Evolutionary conservation across 2,113 vertebrate genomes (phyloP), one percentile per base, ranked within the genome.

Genomic region (Charina bottae): DNA sequence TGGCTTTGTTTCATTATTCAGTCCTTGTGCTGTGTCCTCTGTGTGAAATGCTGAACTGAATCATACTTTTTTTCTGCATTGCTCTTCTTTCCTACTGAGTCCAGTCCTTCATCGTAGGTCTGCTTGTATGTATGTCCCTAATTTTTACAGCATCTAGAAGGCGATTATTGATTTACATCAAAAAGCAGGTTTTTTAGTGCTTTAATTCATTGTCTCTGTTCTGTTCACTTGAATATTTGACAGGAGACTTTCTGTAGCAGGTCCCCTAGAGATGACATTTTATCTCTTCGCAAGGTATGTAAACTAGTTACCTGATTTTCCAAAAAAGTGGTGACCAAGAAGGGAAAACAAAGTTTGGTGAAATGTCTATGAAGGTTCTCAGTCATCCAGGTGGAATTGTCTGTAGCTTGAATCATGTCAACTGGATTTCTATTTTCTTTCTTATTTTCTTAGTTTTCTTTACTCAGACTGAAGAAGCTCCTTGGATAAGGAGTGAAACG

Each of bases 1-100:
- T 11, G 96, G 98, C 98, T 98, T 98, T 98, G 98, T 99, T 99
- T 99, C 98, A 99, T 99, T 99, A 99, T 99, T 99, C 98, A 98
- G 92, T 96, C 97, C 98, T 98, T 98, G 98, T 97, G 96, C 98
- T 97, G 97, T 96, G 95, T 97, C 96, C 97, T 98, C 97, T 97
- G 98, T 98, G 99, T 98, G 97, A 98, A 98, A 99, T 99, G 98
- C 98, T 96, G 96, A 98, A 98, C 98, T 98, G 98, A 98, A 98
- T 98, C 98, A 97, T 95, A 92, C 96, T 95, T 96, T 97, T 97
- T 96, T 97, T 96, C 97, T 9, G 6, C 96, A 94, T 95, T 95
- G 96, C 97, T 97, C 95, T 97, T 96, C 96, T 96, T 95, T 97
- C 96, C 96, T 95, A 96, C 96, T 95, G 95, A 97, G 96, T 95